Base-by-base conservation (phyloP, 2,797 vertebrate species). In the Tauraco hartlaubi region DNA sequence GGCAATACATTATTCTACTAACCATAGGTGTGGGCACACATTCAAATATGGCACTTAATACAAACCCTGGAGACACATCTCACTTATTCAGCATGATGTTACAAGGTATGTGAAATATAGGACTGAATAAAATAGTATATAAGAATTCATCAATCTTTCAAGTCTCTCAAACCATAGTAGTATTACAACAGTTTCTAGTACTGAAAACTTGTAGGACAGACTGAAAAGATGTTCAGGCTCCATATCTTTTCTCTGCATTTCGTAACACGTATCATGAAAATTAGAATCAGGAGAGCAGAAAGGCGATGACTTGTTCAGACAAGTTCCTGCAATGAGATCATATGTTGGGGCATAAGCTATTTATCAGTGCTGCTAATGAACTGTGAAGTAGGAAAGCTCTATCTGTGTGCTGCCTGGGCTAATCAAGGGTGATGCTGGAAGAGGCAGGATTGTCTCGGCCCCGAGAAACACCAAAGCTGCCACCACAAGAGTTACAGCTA, bases 11-110 rank as follows among this genome's bases (percentile, higher is more conserved):
- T 62, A 55, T 28, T 72, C 51, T 68, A 92, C 39, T 73, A 88
- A 78, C 22, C 44, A 9, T 54, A 89, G 68, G 28, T 15, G n/a
- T 86, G 59, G 59, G 51, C 58, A 31, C 76, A 92, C 76, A 73
- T 94, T 94, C 69, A 93, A 81, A 92, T 56, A 88, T 59, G 85
- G 85, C 94, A 94, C 61, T 73, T 91, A 66, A 66, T 10, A 61
- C 84, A 6, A 78, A n/a, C 52, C 52, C 48, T 94, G 59, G 74
- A 79, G 59, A 88, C 63, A 58, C 15, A 79, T 25, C 18, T 86
- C 86, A 84, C 31, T 76, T 86, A 63, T 15, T 39, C 37, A 86
- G 33, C 46, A 59, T 49, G 73, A 80, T 66, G 15, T 66, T 88
- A 90, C 39, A 91, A 55, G 55, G 33, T 67, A 81, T 15, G 48